A percentile compares a stretch with the other conserved stretches of the same genome.
phyloP scores from a whole-genome alignment of 2,888 invertebrate genomes.

The Phaedon cochleariae region DNA sequence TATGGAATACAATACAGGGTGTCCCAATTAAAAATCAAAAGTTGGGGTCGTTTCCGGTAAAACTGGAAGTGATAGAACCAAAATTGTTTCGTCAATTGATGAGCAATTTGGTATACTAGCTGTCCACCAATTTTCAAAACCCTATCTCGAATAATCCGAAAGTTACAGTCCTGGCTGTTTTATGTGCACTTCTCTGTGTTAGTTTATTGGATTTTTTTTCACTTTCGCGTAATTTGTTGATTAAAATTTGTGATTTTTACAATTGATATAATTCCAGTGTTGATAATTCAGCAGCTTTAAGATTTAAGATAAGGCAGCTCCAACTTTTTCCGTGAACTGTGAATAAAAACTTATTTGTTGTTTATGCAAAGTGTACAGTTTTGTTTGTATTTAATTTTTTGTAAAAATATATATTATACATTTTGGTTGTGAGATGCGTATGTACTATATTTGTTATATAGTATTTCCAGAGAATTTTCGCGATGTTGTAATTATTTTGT shows the following conservation, averaged over 20 bases:
- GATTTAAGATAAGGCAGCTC: slow-evolving; percentile 32
- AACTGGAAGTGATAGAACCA: too few relatives aligned
- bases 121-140: too few relatives aligned
- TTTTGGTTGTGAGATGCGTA: slow-evolving; percentile 55
- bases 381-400: slow-evolving; percentile 39
- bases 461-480: slow-evolving; percentile 27
- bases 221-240: slow-evolving; percentile 23
- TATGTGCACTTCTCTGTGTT: too few relatives aligned
- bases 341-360: slow-evolving; percentile 19
- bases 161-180: too few relatives aligned
- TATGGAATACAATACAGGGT: too few relatives aligned
- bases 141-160: too few relatives aligned
- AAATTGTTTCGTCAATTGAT: too few relatives aligned
- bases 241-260: slow-evolving; percentile 43
- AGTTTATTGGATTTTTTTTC: neutral
- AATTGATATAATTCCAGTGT: slow-evolving; percentile 34
- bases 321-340: slow-evolving; percentile 22
- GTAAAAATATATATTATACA: slow-evolving; percentile 43
- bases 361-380: slow-evolving; percentile 30
- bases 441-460: slow-evolving; percentile 41
- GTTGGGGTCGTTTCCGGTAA: too few relatives aligned
- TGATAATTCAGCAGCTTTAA: slow-evolving; percentile 35
- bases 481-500: slow-evolving; percentile 41
- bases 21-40: too few relatives aligned
- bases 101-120: too few relatives aligned